Evolutionary conservation across 2,888 invertebrate genomes (phyloP), one percentile per base, ranked within the genome.

Genomic region (Drosophila kambysellisi): DNA sequence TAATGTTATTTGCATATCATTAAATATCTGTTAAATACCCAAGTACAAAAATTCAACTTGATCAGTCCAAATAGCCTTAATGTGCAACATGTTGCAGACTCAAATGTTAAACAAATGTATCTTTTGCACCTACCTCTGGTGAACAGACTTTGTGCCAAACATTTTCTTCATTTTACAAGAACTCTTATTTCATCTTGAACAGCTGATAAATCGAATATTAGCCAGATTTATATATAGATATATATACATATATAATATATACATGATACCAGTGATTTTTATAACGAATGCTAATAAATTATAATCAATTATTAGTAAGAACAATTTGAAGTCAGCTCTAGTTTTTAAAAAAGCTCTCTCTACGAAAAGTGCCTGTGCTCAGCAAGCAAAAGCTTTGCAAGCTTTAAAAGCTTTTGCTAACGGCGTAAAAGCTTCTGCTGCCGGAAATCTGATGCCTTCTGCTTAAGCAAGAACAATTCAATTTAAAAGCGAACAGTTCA

Each of bases 191-290:
- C 17, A 29, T 17, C 9, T 8, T 9, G 48, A 48, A 25, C 3
- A 8, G 25, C 17, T 48, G n/a, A 17, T 2, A 29, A 17, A 4
- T 15, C 17, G 48, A 48, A 15, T 17, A 8, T 8, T 7, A 9
- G 4, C 15, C 4, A 29, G 12, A 25, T 0, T 8, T 4, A 43
- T 3, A 8, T 17, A 17, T 39, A 17, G 3, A 1, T 30, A 6
- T 4, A 15, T 35, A 35, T 15, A 15, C 35, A 5, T 35, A 35
- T 35, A 35, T 17, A 17, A 35, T 35, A 15, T 17, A 17, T 17
- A 39, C 17, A 17, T 39, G 8, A 39, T 17, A 17, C 8, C 7
- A 8, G 35, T 12, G 35, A 4, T 35, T 11, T 35, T n/a, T 41
- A 9, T 4, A 9, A n/a, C 25, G 20, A 43, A 3, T 7, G 12